Percentiles rank a stretch among this genome's conserved stretches.
phyloP scores from a whole-genome alignment of 2,113 vertebrate genomes.

The Ariopsis seemanni region DNA sequence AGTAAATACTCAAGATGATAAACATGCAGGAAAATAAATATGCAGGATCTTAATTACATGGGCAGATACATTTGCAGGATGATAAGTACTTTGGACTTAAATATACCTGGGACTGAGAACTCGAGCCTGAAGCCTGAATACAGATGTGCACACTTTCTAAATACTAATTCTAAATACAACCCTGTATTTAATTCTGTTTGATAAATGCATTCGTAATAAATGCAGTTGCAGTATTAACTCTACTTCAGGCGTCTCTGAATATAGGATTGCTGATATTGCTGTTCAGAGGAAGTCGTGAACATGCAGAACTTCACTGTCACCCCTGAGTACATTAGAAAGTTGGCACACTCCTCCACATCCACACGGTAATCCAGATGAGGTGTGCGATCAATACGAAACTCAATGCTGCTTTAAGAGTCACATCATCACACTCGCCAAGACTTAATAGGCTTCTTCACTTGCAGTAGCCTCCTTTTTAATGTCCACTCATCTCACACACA shows the following conservation, averaged over 20 bases:
- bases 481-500: not conserved
- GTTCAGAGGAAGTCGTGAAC: not conserved
- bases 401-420: slow-evolving; percentile 14
- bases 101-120: not conserved
- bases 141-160: not conserved
- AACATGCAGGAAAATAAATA: not conserved
- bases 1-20: not conserved
- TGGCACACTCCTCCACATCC: not conserved
- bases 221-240: not conserved
- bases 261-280: not conserved
- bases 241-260: not conserved
- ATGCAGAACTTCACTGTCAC: not conserved
- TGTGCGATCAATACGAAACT: slow-evolving; percentile 24
- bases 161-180: not conserved
- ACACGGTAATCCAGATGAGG: not conserved
- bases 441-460: slow-evolving; percentile 8
- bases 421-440: slow-evolving; percentile 20
- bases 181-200: not conserved
- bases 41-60: not conserved
- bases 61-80: not conserved
- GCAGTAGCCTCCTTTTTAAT: not conserved
- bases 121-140: not conserved
- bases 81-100: not conserved
- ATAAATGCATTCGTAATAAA: not conserved
- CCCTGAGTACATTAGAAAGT: not conserved